phyloP scores from a whole-genome alignment of 2,797 vertebrate species.

The Lepidocolaptes lacrymiger region DNA sequence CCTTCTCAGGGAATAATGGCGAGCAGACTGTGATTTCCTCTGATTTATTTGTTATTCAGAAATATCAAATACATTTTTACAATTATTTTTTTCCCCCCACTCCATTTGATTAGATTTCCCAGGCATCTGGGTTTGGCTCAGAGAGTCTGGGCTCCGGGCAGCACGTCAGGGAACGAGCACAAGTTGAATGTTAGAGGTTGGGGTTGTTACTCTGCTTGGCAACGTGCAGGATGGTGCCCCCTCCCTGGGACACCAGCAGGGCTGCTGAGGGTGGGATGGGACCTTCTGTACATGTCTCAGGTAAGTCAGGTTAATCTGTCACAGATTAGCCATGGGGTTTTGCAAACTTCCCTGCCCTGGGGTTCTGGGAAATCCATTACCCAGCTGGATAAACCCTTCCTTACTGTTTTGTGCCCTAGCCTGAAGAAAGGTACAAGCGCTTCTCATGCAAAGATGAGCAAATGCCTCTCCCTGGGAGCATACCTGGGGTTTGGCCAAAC shows the following conservation, averaged over 20 bases:
- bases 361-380: background rate
- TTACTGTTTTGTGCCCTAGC: background rate
- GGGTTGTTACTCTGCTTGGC: background rate
- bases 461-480: background rate
- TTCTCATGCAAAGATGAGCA: background rate
- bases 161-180: background rate
- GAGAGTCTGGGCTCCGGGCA: background rate
- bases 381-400: background rate
- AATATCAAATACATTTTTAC: background rate
- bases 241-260: background rate
- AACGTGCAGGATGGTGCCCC: fast-evolving
- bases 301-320: background rate
- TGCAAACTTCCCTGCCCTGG: background rate
- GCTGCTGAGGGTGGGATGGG: background rate
- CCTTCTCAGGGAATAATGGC: slow-evolving; percentile 5
- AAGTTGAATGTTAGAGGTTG: background rate
- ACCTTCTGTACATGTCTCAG: background rate
- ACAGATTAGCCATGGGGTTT: fast-evolving
- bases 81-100: fast-evolving
- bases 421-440: background rate
- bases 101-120: background rate
- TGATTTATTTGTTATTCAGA: slow-evolving; percentile 29
- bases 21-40: slow-evolving; percentile 34
- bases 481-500: background rate
- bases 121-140: background rate